Evolutionary conservation across 2,888 invertebrate genomes (phyloP).

Genomic region (Hydraecia micacea): DNA sequence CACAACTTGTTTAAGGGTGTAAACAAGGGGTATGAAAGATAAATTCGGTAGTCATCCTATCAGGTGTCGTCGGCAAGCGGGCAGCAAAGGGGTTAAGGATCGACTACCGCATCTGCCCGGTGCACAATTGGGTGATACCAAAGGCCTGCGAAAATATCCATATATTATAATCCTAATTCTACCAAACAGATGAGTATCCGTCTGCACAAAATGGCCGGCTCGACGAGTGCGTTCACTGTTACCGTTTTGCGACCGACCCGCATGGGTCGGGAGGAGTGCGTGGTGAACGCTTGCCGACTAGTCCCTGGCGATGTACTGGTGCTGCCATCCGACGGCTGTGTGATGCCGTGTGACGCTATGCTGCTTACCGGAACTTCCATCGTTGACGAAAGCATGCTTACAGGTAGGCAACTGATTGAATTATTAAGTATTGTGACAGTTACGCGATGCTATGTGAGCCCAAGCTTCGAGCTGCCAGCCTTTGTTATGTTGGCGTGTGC

Average conservation of each 20-base stretch:
- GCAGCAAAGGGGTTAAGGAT: not conserved
- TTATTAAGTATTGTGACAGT: not conserved
- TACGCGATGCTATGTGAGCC: not conserved
- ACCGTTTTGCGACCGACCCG: slow-evolving; percentile 90
- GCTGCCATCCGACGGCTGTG: slow-evolving; percentile 94
- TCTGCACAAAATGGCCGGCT: slow-evolving; percentile 92
- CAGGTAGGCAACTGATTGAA: slow-evolving; percentile 89
- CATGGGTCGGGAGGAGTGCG: slow-evolving; percentile 85
- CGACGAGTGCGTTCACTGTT: slow-evolving; percentile 90
- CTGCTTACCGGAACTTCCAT: slow-evolving; percentile 96
- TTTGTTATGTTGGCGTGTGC: not conserved
- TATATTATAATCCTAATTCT: slow-evolving; percentile 16
- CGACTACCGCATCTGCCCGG: not conserved
- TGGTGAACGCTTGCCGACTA: slow-evolving; percentile 90
- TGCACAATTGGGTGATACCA: not conserved
- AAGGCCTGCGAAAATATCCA: slow-evolving; percentile 9
- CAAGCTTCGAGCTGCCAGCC: not conserved
- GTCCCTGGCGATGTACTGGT: slow-evolving; percentile 97
- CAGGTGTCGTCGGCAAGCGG: not conserved
- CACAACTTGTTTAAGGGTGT: not conserved
- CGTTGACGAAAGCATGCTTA: slow-evolving; percentile 98
- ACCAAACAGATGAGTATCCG: slow-evolving; percentile 91
- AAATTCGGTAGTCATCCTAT: not conserved
- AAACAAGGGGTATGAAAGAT: not conserved
- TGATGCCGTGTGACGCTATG: slow-evolving; percentile 96